Base-by-base conservation (phyloP, 2,113 vertebrate species). In the Mormyrus lacerda region DNA sequence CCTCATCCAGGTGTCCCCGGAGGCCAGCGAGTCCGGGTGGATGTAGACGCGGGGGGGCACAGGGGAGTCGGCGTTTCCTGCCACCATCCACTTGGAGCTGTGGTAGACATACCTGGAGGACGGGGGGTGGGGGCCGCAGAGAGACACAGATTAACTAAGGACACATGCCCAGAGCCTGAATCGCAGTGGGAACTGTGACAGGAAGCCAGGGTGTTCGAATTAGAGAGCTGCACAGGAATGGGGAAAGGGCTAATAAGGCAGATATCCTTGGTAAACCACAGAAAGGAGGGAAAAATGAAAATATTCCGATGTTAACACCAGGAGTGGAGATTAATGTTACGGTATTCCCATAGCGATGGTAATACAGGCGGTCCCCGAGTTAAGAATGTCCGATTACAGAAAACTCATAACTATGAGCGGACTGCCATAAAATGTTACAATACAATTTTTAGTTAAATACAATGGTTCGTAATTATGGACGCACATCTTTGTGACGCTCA, bases 21-120 rank as follows among this genome's bases (percentile, higher is more conserved):
- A 99, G 91, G 98, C 98, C 95, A 99, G 93, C 0, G 98, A 99
- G 94, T 99, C 98, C 0, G 98, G 98, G 92, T 99, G 98, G 94
- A 99, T 98, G 93, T 99, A 99, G 76, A 98, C 98, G 88, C 98
- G 95, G 0, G 98, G 98, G 0, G 98, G 98, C n/a, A 99, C 98
- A 0, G 98, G 98, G 85, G 98, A 99, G 93, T 99, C 98, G 0
- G 98, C 98, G 4, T 99, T 99, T 47, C 98, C 98, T 0, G 98
- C 98, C 92, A 99, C 98, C 98, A 99, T 99, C 98, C 98, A 99
- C 92, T 99, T 99, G 90, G 98, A 99, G 95, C 98, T 99, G 94
- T 99, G 98, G 92, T 99, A 99, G 92, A 99, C 98, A 0, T 99
- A 99, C 93, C 98, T 99, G 94, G 88, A 93, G 13, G 85, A 89